Base-by-base conservation (phyloP, 2,113 vertebrate species). In the Chloropsis cyanopogon region DNA sequence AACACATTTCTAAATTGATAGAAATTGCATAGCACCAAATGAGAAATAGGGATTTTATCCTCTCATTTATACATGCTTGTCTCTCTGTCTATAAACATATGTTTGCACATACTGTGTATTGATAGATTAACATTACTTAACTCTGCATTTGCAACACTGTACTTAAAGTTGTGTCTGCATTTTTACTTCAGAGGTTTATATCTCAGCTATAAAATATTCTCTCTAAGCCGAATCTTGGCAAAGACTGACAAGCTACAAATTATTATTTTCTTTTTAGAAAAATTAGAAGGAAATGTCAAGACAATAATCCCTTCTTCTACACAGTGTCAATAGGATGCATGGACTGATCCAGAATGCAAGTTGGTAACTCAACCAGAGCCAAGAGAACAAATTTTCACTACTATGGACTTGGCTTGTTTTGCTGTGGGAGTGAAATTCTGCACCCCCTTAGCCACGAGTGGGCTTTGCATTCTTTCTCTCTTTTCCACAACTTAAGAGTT, bases 41-140 rank as follows among this genome's bases (percentile, higher is more conserved):
- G 96, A 98, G 96, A 97, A 95, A 97, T 92, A 95, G 56, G 77
- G 89, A 97, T 98, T 97, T 97, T 97, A 98, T 97, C 92, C 97
- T 96, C 96, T 96, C 95, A 96, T 97, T 98, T 98, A 96, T 98
- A 96, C 90, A 97, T 96, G 96, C 96, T 96, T 97, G 92, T 97
- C 96, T 98, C 94, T 94, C 92, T 97, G 95, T 98, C 97, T 97
- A 96, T 98, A 98, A 98, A 97, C 98, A 98, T 97, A 98, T 97
- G 97, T 97, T 98, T 98, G 97, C 96, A 97, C 97, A 97, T 97
- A 97, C 95, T 97, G 97, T 96, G 95, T 97, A 97, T 97, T 97
- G 97, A 97, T 97, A 97, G 97, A 98, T 97, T 97, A 98, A 97
- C 97, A 97, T 98, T 97, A 98, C 95, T 91, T 91, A 97, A 96